Conservation (phyloP, 1,140 invertebrate species). For the Ips nitidus region DNA sequence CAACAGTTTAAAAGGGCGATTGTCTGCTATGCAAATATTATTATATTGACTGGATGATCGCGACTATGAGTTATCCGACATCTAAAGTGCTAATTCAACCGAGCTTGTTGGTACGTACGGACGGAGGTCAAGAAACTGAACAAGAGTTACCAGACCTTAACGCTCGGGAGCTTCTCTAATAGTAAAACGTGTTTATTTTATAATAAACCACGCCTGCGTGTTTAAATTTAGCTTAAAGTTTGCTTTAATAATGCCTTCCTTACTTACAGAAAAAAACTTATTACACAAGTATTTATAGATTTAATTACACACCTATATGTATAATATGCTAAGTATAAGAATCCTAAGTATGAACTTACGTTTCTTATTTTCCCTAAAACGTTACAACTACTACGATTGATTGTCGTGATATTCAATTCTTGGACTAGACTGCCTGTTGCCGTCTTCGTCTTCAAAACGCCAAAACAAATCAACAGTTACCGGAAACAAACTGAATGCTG, state of each 20-base stretch:
- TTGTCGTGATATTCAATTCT: slow-evolving; percentile 54
- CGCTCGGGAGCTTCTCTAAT: slow-evolving; percentile 17
- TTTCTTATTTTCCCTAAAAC: slow-evolving; percentile 18
- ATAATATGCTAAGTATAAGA: background rate
- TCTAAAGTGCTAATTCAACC: slow-evolving; percentile 19
- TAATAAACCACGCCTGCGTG: slow-evolving; percentile 15
- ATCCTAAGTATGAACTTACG: slow-evolving; percentile 27
- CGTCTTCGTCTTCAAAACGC: slow-evolving; percentile 52
- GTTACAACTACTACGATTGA: slow-evolving; percentile 41
- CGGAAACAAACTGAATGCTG: slow-evolving; percentile 22
- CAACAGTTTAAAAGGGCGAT: slow-evolving; percentile 15
- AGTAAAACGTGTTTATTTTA: slow-evolving; percentile 11
- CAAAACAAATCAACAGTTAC: slow-evolving; percentile 40
- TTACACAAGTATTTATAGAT: background rate
- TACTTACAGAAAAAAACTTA: too few species aligned
- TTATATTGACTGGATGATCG: slow-evolving; percentile 27
- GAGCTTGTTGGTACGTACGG: slow-evolving; percentile 23
- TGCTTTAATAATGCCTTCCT: slow-evolving; percentile 16
- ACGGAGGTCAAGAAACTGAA: slow-evolving; percentile 34
- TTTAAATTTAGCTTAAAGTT: slow-evolving; percentile 25
- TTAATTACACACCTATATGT: background rate
- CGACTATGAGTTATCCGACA: slow-evolving; percentile 23
- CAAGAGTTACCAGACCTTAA: slow-evolving; percentile 21
- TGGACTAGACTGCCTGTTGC: slow-evolving; percentile 50
- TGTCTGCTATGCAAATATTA: slow-evolving; percentile 23